These are phyloP conservation scores for Eolophus roseicapilla DNA, from an alignment of 2,113 vertebrate genomes.

Conservation along the genomic window DNA sequence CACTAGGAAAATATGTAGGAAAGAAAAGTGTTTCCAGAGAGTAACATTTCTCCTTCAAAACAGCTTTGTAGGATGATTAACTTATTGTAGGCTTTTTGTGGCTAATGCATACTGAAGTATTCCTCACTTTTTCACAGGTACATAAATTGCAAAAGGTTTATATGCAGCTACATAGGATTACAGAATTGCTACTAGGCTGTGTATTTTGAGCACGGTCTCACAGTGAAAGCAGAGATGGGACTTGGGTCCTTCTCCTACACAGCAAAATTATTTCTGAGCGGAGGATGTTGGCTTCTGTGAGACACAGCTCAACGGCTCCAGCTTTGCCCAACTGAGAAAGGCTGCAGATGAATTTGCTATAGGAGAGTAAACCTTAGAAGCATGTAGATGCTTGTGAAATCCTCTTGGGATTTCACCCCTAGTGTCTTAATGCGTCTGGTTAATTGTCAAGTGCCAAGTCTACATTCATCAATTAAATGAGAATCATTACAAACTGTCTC, in stretches of 20 bases:
- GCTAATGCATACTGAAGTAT: neutral
- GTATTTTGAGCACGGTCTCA: neutral
- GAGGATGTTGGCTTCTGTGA: neutral
- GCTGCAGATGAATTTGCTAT: neutral
- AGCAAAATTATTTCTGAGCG: neutral
- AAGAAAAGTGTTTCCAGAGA: neutral
- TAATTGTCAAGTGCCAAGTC: conserved; percentile 58
- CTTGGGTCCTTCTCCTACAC: neutral
- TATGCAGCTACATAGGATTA: rapidly evolving
- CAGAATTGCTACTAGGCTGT: neutral
- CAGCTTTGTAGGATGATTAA: neutral
- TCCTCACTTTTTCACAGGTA: neutral
- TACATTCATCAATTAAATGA: conserved; percentile 61
- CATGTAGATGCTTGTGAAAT: neutral
- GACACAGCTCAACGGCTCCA: neutral
- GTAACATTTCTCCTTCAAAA: neutral
- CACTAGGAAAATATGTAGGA: neutral
- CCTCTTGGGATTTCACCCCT: neutral
- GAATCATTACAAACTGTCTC: conserved; percentile 55
- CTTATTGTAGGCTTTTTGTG: neutral
- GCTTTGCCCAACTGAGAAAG: neutral
- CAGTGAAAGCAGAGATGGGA: neutral
- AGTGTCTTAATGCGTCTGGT: neutral
- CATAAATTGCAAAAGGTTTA: neutral
- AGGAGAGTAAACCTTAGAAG: conserved; percentile 16